These are phyloP conservation scores for Nyctibius grandis DNA, from an alignment of 2,797 vertebrate genomes.

Conservation along the genomic window DNA sequence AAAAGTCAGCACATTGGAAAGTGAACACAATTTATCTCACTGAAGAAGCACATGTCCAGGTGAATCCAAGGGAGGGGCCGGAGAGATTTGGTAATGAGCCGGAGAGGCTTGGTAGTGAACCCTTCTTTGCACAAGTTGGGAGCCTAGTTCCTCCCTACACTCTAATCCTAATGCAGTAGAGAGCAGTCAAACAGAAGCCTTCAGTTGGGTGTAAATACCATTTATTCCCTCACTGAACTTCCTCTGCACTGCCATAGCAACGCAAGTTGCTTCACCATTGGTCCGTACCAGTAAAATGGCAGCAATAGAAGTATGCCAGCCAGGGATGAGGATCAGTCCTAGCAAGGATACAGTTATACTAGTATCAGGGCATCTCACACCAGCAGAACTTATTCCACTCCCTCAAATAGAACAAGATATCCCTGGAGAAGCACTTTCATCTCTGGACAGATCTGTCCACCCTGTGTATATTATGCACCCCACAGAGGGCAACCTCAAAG, in stretches of 20 bases:
- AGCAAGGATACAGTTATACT: neutral
- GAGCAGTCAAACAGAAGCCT: neutral
- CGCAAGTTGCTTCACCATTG: neutral
- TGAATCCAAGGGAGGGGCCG: conserved; percentile 6
- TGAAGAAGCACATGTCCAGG: neutral
- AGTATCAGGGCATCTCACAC: neutral
- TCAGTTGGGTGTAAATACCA: neutral
- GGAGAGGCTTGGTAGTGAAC: neutral
- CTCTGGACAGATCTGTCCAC: conserved; percentile 9
- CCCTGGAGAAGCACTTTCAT: conserved; percentile 24
- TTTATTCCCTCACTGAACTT: neutral
- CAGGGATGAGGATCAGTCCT: neutral
- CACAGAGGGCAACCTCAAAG: conserved; percentile 38
- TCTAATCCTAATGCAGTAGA: too few relatives aligned
- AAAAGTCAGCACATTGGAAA: conserved; percentile 25
- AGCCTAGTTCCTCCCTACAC: neutral
- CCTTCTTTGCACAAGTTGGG: neutral
- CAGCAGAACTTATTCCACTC: neutral
- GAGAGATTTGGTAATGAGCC: neutral
- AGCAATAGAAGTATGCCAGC: neutral
- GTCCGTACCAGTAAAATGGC: neutral
- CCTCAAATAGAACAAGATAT: neutral
- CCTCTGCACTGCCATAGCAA: neutral
- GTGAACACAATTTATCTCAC: neutral
- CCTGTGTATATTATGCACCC: neutral